Evolutionary conservation across 1,140 invertebrate species (phyloP).

Genomic region (Charaxes varanes): DNA sequence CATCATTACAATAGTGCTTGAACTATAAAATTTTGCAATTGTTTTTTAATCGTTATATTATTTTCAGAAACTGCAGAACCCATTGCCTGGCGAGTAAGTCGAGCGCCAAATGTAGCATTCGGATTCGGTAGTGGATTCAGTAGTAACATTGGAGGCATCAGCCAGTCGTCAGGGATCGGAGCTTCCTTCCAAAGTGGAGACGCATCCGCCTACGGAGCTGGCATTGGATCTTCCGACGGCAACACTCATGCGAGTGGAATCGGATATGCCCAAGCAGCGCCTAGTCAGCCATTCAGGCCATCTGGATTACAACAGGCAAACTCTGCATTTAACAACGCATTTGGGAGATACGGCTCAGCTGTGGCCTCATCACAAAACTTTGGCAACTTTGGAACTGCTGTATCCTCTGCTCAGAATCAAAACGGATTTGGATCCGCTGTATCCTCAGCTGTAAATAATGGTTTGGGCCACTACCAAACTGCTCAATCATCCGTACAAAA

Average conservation of each 20-base stretch:
- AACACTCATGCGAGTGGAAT: conserved; percentile 17
- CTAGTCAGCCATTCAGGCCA: neutral
- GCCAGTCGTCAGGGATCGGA: conserved; percentile 46
- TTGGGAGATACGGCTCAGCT: conserved; percentile 22
- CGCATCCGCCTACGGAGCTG: conserved; percentile 40
- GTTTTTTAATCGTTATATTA: neutral
- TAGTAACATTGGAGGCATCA: conserved; percentile 56
- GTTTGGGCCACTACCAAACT: conserved; percentile 22
- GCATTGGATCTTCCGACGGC: conserved; percentile 12
- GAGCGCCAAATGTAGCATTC: conserved; percentile 34
- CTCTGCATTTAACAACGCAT: conserved; percentile 14
- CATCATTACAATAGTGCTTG: no score
- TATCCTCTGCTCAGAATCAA: conserved; percentile 33
- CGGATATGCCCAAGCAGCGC: conserved; percentile 15
- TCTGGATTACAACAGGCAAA: neutral
- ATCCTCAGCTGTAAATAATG: conserved; percentile 27
- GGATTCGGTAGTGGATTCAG: conserved; percentile 58
- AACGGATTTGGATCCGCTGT: conserved; percentile 34
- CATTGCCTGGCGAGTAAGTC: conserved; percentile 5
- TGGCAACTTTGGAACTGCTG: conserved; percentile 33
- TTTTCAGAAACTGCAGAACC: conserved; percentile 14
- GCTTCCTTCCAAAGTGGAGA: conserved; percentile 48
- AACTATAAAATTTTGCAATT: neutral
- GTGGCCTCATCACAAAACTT: conserved; percentile 35
- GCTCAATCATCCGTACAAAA: conserved; percentile 33